Conservation (phyloP, 2,888 invertebrate genomes). For the Clunio marinus region DNA sequence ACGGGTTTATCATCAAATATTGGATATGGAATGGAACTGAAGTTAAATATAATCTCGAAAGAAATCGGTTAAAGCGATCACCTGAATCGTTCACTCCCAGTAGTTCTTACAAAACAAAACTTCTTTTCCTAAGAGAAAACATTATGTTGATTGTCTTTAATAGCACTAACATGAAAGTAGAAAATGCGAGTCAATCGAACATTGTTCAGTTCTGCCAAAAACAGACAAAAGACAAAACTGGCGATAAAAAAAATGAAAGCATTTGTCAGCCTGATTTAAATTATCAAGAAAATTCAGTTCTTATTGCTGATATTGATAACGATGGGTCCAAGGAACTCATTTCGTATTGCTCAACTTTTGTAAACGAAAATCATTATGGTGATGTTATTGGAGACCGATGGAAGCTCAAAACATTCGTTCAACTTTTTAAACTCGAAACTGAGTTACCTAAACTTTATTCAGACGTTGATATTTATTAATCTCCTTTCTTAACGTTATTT, state of each 20-base stretch:
- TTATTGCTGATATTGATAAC: slow-evolving; percentile 70
- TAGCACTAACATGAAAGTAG: slow-evolving; percentile 62
- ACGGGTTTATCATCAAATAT: slow-evolving; percentile 75
- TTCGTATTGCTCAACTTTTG: slow-evolving; percentile 67
- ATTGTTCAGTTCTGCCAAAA: slow-evolving; percentile 66
- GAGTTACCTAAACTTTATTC: slow-evolving; percentile 68
- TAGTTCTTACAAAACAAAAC: slow-evolving; percentile 43
- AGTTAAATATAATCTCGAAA: slow-evolving; percentile 40
- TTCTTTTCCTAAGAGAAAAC: slow-evolving; percentile 63
- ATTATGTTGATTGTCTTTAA: slow-evolving; percentile 76
- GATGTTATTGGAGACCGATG: slow-evolving; percentile 52
- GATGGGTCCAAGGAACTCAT: slow-evolving; percentile 74
- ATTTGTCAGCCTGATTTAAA: slow-evolving; percentile 71
- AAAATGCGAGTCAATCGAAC: slow-evolving; percentile 75
- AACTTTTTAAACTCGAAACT: slow-evolving; percentile 65
- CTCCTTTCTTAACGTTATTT: neutral
- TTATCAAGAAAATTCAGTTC: slow-evolving; percentile 67
- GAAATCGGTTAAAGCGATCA: neutral
- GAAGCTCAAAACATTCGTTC: slow-evolving; percentile 64
- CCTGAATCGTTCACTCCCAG: slow-evolving; percentile 38
- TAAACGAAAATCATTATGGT: slow-evolving; percentile 47
- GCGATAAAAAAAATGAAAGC: slow-evolving; percentile 49
- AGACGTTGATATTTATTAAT: slow-evolving; percentile 41
- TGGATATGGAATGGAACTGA: slow-evolving; percentile 69
- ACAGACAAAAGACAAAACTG: slow-evolving; percentile 42